Evolutionary conservation across 2,797 vertebrate genomes (phyloP).

Genomic region (Myotis vivesi): DNA sequence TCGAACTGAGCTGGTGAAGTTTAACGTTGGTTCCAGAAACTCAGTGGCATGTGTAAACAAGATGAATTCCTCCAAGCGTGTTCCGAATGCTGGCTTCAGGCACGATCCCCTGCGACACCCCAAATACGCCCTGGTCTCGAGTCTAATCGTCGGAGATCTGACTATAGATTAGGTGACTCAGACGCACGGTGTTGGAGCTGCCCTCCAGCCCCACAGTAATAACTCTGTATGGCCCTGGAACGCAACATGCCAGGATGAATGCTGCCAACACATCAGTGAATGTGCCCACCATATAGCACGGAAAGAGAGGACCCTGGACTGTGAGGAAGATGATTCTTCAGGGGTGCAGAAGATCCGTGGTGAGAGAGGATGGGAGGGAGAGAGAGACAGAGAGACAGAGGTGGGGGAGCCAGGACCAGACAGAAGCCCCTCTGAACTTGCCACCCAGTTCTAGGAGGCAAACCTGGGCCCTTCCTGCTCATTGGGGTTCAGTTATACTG

Average conservation of each 20-base stretch:
- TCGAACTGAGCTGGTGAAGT: background rate
- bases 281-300: rapidly evolving
- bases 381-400: rapidly evolving
- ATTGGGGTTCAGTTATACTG: background rate
- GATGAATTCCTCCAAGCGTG: background rate
- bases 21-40: background rate
- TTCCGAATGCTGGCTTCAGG: background rate
- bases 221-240: background rate
- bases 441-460: rapidly evolving
- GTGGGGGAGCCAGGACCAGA: background rate
- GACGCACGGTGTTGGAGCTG: background rate
- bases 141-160: background rate
- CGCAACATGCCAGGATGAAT: background rate
- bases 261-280: rapidly evolving
- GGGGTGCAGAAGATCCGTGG: rapidly evolving
- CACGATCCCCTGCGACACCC: rapidly evolving
- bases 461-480: background rate
- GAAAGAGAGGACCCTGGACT: rapidly evolving
- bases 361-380: background rate
- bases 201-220: background rate
- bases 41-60: background rate
- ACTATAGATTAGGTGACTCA: background rate
- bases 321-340: too few species aligned
- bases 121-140: background rate
- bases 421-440: background rate